Base-by-base conservation (phyloP, 1,140 invertebrate genomes). In the Rhagoletis zephyria region DNA sequence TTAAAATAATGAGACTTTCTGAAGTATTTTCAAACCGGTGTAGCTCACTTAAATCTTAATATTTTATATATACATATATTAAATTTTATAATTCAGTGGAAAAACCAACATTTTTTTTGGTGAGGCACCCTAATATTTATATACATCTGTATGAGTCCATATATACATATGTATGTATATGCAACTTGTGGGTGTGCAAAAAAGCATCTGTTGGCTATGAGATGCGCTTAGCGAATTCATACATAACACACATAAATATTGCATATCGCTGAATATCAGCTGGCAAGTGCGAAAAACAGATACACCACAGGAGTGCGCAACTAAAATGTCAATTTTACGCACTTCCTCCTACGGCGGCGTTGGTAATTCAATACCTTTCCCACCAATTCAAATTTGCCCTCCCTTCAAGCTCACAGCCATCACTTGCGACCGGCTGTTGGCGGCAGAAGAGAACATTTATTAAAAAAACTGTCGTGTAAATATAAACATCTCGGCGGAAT, bases 141-240 rank as follows among this genome's bases (percentile, higher is more conserved):
- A n/a, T 42, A 42, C 40, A n/a, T 12, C 7, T 10, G 3, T n/a
- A 74, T 48, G 12, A 40, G 48, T 48, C 4, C 42, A 48, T 14
- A 16, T 10, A 5, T 16, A 48, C n/a, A 7, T 19, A 16, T 6
- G 9, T 9, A 48, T 40, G 70, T 70, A 30, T 40, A 48, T 74
- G 45, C 4, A 74, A 42, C 16, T 81, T 56, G 74, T 56, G 14
- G 51, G 6, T 59, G 74, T 30, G 16, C 2, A 6, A 45, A 56
- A 81, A 81, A 81, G 74, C 74, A 81, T 81, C 74, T 81, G 74
- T 81, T 81, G 51, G 74, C 74, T 56, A 81, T 48, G 56, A 81
- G 74, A 81, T 81, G 74, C 74, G 45, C 6, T 14, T 10, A 1
- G 5, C 42, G 10, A 5, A 77, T n/a, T n/a, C 70, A n/a, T n/a